phyloP scores from a whole-genome alignment of 2,797 vertebrate species.

The Lerista edwardsae region DNA sequence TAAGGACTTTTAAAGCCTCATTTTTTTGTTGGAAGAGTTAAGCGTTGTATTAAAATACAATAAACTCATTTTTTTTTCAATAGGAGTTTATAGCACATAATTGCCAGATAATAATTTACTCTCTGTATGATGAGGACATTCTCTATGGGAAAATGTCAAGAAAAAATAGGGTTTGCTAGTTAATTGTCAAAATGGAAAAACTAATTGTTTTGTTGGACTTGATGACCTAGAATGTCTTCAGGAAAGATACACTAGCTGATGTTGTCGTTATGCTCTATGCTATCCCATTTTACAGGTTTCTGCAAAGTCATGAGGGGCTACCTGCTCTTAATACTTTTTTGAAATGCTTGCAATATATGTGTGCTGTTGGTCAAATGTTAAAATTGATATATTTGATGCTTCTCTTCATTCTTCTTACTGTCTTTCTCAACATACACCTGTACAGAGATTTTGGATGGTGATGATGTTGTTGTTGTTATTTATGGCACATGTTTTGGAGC shows the following conservation, averaged over 20 bases:
- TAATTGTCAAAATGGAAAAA: conserved; percentile 79
- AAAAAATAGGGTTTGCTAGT: conserved; percentile 65
- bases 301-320: conserved; percentile 74
- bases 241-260: conserved; percentile 72
- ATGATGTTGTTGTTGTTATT: conserved; percentile 55
- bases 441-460: conserved; percentile 76
- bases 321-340: conserved; percentile 76
- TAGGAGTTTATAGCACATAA: background rate
- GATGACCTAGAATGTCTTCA: conserved; percentile 69
- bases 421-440: conserved; percentile 76
- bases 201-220: conserved; percentile 77
- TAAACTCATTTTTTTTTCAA: background rate
- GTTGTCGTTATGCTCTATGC: conserved; percentile 74
- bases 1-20: conserved; percentile 22
- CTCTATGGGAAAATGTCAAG: conserved; percentile 59
- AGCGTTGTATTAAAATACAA: no score
- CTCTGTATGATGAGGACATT: background rate
- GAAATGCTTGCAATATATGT: conserved; percentile 77
- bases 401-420: conserved; percentile 73
- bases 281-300: conserved; percentile 77
- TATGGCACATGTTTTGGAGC: conserved; percentile 76
- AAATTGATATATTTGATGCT: conserved; percentile 77
- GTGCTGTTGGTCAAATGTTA: conserved; percentile 78
- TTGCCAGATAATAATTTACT: background rate
- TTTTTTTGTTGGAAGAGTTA: background rate